These are phyloP conservation scores for Tetranychus piercei DNA, from an alignment of 2,888 invertebrate species.

Conservation along the genomic window DNA sequence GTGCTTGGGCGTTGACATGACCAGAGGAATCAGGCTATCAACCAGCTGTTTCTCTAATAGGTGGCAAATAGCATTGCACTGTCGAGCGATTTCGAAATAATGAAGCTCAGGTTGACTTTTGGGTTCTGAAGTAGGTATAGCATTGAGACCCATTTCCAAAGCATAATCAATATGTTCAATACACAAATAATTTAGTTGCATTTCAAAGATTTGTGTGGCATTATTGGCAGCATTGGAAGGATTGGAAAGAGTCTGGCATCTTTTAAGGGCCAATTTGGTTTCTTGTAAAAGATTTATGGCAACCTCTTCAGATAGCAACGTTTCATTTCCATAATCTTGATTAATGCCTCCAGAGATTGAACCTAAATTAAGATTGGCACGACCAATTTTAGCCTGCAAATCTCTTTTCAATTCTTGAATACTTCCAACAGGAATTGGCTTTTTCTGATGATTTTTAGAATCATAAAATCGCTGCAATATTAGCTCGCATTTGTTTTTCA, in stretches of 20 bases:
- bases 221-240: conserved; percentile 54
- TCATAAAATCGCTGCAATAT: conserved; percentile 71
- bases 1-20: conserved; percentile 69
- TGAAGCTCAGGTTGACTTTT: conserved; percentile 70
- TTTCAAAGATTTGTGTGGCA: conserved; percentile 60
- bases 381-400: conserved; percentile 74
- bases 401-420: conserved; percentile 83
- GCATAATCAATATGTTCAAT: conserved; percentile 92
- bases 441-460: conserved; percentile 82
- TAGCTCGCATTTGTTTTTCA: conserved; percentile 54
- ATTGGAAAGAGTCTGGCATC: conserved; percentile 53
- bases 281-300: conserved; percentile 77
- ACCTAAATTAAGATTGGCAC: conserved; percentile 51
- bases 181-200: conserved; percentile 60
- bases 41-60: conserved; percentile 79
- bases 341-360: conserved; percentile 54
- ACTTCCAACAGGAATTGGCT: conserved; percentile 66
- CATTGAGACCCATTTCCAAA: conserved; percentile 64
- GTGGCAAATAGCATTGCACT: conserved; percentile 79
- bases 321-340: conserved; percentile 91
- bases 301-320: conserved; percentile 81
- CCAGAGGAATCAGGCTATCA: conserved; percentile 67
- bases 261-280: conserved; percentile 67
- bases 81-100: conserved; percentile 79
- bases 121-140: conserved; percentile 74